phyloP scores from a whole-genome alignment of 2,888 invertebrate species.

The Dryocosmus kuriphilus region DNA sequence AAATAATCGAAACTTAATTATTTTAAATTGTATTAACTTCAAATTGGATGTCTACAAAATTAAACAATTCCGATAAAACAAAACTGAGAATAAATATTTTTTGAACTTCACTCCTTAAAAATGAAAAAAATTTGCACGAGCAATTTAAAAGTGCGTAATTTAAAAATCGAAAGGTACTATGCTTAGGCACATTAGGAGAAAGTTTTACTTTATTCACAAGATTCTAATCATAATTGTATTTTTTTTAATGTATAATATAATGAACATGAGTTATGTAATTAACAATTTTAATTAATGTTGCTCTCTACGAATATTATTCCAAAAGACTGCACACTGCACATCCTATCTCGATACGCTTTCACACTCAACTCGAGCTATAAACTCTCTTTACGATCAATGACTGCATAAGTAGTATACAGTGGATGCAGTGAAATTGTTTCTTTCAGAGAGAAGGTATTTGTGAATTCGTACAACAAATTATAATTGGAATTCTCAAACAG shows the following conservation, averaged over 20 bases:
- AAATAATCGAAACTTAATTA: too few relatives aligned
- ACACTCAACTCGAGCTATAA: constrained; percentile 55
- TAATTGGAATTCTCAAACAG: too few relatives aligned
- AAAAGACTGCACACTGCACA: constrained; percentile 37
- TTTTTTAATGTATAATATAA: neutral
- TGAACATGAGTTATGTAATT: neutral
- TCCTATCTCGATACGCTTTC: constrained; percentile 63
- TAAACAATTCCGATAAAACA: too few relatives aligned
- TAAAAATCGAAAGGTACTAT: too few relatives aligned
- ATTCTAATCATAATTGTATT: neutral
- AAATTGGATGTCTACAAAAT: too few relatives aligned
- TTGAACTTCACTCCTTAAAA: too few relatives aligned
- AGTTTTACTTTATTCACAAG: neutral
- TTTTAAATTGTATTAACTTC: too few relatives aligned
- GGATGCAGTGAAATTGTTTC: constrained; percentile 60
- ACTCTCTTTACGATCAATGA: constrained; percentile 55
- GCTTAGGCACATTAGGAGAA: neutral
- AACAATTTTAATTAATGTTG: constrained; percentile 3
- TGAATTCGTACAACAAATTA: neutral
- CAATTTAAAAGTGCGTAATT: too few relatives aligned
- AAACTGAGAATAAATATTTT: too few relatives aligned
- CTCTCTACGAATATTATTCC: neutral
- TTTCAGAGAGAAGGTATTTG: constrained; percentile 41
- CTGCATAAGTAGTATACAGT: constrained; percentile 46
- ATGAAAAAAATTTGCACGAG: too few relatives aligned